Conservation (phyloP, 2,888 invertebrate genomes). For the Hartigia nigra region DNA sequence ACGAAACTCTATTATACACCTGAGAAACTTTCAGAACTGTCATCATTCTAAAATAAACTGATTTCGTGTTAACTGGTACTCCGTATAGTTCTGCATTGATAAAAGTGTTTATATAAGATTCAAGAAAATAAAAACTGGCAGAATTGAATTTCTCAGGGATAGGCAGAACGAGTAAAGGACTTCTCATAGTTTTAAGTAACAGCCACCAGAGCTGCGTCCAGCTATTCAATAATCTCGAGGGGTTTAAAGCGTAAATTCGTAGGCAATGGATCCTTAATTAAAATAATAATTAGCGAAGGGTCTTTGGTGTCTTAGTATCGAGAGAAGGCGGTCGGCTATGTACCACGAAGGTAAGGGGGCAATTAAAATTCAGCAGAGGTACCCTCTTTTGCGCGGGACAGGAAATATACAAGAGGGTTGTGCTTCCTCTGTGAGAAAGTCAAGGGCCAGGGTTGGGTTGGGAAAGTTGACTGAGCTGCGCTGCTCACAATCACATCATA, state of each 20-base stretch:
- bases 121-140: neutral
- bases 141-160: too few species aligned
- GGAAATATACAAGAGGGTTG: slow-evolving; percentile 3
- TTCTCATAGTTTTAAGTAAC: neutral
- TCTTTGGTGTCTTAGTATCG: neutral
- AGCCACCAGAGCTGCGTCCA: neutral
- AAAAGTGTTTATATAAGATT: neutral
- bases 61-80: neutral
- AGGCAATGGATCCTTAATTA: slow-evolving; percentile 31
- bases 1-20: too few species aligned
- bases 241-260: slow-evolving; percentile 25
- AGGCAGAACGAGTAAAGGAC: too few species aligned
- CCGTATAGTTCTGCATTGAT: neutral
- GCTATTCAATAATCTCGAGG: slow-evolving; percentile 30
- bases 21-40: neutral
- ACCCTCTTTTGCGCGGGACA: slow-evolving; percentile 17
- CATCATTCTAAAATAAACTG: neutral
- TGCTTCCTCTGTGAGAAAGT: neutral
- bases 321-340: neutral
- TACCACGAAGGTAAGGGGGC: slow-evolving; percentile 13
- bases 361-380: slow-evolving; percentile 26
- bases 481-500: slow-evolving; percentile 30
- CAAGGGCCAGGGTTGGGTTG: slow-evolving; percentile 7
- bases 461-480: slow-evolving; percentile 26
- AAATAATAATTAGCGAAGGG: slow-evolving; percentile 34